phyloP scores from a whole-genome alignment of 2,797 vertebrate genomes.

The Falco concolor region DNA sequence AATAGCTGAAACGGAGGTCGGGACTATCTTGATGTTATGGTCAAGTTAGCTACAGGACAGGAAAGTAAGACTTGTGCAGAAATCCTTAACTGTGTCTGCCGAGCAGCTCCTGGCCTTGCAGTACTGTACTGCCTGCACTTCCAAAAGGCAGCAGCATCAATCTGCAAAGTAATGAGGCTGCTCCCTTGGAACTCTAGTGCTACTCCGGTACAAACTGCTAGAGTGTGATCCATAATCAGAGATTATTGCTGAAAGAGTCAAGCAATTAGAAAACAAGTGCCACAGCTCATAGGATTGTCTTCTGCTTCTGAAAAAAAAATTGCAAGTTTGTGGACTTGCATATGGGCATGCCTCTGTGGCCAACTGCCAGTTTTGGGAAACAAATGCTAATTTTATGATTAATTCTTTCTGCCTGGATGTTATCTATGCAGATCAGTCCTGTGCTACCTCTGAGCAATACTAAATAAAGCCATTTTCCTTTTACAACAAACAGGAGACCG shows the following conservation, averaged over 20 bases:
- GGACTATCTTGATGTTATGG: neutral
- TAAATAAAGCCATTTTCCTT: conserved; percentile 44
- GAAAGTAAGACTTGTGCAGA: neutral
- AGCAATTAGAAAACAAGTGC: neutral
- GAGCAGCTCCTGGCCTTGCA: neutral
- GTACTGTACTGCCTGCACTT: neutral
- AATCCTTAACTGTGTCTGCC: neutral
- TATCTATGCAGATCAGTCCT: neutral
- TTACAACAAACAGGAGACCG: neutral
- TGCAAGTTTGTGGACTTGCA: neutral
- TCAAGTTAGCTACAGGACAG: neutral
- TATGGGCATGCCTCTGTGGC: neutral
- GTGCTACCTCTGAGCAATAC: conserved; percentile 11
- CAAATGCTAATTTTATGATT: neutral
- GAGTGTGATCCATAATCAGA: neutral
- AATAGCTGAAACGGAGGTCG: neutral
- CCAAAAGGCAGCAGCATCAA: neutral
- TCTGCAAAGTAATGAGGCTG: fast-evolving
- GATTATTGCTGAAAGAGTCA: neutral
- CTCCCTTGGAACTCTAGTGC: neutral
- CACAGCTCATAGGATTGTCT: neutral
- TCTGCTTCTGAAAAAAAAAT: neutral
- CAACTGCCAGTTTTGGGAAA: neutral
- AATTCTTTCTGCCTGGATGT: neutral
- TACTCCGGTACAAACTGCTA: neutral